These are phyloP conservation scores for Phthorimaea operculella DNA, from an alignment of 1,140 invertebrate species.

Conservation along the genomic window DNA sequence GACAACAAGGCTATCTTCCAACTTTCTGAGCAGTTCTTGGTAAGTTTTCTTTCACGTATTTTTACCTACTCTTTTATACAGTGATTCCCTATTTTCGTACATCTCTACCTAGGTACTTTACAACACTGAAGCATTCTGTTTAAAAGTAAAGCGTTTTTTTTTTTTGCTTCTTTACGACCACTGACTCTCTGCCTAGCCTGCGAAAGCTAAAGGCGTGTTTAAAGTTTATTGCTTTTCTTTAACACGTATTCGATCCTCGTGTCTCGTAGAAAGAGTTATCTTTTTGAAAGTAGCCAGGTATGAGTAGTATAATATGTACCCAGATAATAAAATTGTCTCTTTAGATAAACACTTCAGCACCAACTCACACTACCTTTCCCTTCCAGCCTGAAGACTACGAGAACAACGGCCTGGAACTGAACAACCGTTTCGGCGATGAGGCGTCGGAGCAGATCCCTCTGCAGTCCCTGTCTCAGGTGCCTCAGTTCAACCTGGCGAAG, in stretches of 20 bases:
- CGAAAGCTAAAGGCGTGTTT: no score
- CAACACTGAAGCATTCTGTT: not conserved
- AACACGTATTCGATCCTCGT: no score
- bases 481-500: slow-evolving; percentile 45
- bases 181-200: no score
- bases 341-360: not conserved
- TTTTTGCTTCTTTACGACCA: no score
- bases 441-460: slow-evolving; percentile 44
- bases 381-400: slow-evolving; percentile 48
- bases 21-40: slow-evolving; percentile 46
- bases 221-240: no score
- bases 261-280: no score
- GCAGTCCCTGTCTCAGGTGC: slow-evolving; percentile 36
- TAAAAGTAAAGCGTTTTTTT: not conserved
- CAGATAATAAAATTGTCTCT: not conserved
- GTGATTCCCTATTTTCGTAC: not conserved
- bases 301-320: no score
- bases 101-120: not conserved
- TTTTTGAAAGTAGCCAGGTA: no score
- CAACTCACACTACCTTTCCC: not conserved
- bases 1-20: slow-evolving; percentile 50
- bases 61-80: not conserved
- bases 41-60: slow-evolving; percentile 28
- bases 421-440: slow-evolving; percentile 52
- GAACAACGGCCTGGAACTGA: slow-evolving; percentile 44